These are phyloP conservation scores for Hypotaenidia philippensis DNA, from an alignment of 2,797 vertebrate genomes.

Conservation along the genomic window DNA sequence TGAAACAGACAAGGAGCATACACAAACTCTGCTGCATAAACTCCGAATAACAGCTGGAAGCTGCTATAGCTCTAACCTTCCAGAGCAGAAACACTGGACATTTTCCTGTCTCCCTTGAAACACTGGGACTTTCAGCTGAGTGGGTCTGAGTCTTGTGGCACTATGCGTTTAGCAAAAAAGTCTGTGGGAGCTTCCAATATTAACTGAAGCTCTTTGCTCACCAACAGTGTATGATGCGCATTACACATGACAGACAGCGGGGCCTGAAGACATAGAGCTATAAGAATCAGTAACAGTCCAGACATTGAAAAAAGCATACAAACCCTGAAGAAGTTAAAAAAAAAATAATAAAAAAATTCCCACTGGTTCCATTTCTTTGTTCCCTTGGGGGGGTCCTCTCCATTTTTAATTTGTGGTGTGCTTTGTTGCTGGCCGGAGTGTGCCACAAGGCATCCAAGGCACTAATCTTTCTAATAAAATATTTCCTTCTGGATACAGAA, in stretches of 20 bases:
- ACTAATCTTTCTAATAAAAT: conserved; percentile 56
- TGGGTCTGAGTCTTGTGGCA: background rate
- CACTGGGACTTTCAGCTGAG: background rate
- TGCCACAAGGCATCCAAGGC: background rate
- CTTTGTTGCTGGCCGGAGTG: conserved; percentile 19
- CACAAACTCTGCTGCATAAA: background rate
- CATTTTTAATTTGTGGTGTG: conserved; percentile 42
- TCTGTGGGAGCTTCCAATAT: background rate
- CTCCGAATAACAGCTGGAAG: background rate
- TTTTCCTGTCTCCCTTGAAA: background rate
- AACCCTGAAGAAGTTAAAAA: background rate
- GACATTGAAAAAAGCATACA: conserved; percentile 22
- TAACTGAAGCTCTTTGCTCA: background rate
- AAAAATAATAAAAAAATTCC: background rate
- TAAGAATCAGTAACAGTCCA: background rate
- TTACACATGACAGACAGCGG: conserved; percentile 37
- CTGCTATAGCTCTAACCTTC: background rate
- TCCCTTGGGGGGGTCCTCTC: background rate
- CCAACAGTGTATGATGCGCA: background rate
- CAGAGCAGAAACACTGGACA: background rate
- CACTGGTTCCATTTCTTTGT: conserved; percentile 20
- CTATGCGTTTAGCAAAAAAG: background rate
- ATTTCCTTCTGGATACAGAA: conserved; percentile 34
- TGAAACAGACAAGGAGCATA: background rate
- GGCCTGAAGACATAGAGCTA: conserved; percentile 19